Conservation (phyloP, 2,797 vertebrate genomes). For the Philypnodon macrostomus region DNA sequence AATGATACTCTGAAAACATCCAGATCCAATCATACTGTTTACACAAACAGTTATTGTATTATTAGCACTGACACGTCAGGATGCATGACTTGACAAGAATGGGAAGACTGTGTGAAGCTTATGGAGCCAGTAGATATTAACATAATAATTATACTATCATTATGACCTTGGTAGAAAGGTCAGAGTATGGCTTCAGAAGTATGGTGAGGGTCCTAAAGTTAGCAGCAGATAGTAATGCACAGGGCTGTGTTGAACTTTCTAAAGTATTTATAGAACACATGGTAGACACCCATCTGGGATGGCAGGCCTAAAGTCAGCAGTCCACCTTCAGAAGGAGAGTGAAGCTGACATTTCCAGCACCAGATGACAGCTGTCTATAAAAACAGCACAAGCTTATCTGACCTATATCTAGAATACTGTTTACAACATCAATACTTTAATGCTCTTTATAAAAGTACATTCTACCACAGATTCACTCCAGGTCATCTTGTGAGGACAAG, state of each 20-base stretch:
- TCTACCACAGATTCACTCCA: neutral
- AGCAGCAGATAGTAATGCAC: neutral
- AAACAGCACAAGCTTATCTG: neutral
- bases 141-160: no score
- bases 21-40: no score
- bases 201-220: neutral
- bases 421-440: neutral
- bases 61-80: no score
- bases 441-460: neutral
- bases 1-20: no score
- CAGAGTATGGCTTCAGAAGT: neutral
- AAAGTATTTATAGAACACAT: constrained; percentile 1
- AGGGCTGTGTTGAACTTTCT: neutral
- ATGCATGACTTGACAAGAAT: no score
- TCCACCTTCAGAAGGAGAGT: neutral
- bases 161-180: no score
- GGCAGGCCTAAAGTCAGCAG: neutral
- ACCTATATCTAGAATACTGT: no score
- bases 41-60: no score
- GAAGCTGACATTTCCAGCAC: neutral
- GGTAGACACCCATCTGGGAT: neutral
- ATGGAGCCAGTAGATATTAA: no score
- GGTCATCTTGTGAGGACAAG: neutral
- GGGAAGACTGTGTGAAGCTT: no score
- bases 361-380: neutral